Evolutionary conservation across 2,113 vertebrate genomes (phyloP), one percentile per base, ranked within the genome.

Genomic region (Alethe castanea): DNA sequence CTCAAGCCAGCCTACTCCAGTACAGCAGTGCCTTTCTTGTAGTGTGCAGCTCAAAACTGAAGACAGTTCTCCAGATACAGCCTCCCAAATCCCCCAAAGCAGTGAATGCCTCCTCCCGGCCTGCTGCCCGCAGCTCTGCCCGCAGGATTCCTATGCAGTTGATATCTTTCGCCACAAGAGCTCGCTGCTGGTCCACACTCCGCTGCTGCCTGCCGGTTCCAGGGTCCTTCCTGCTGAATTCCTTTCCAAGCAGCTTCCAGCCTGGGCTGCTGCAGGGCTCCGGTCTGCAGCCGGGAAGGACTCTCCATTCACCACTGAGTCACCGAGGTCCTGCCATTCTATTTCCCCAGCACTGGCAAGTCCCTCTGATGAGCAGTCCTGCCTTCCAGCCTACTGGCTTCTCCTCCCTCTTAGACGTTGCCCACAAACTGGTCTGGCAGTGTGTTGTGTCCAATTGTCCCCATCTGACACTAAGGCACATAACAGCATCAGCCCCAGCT

Each of bases 401-500:
- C 47, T 59, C 26, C 70, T 59, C 23, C 29, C 61, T 14, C 24
- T 8, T 3, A 31, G 23, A 38, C 7, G 33, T 1, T 59, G 20
- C 12, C 22, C 31, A 36, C 52, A 54, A 89, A 73, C 12, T 4
- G 35, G 28, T 13, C 24, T 7, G 36, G 29, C 64, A 31, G 15
- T 0, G 4, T 13, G 20, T 9, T 64, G 72, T 59, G 47, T 33
- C 14, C 60, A 25, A 0, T 6, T 0, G 0, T 14, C 29, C 47
- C 25, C 2, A 0, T 29, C 22, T 35, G 48, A 40, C 50, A 44
- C 16, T 12, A n/a, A 33, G 40, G 65, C 23, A 28, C 25, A 40
- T 45, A 69, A 57, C 0, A 61, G 24, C 31, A 91, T 19, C n/a
- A 47, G 42, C 18, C 36, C 29, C 8, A 23, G 19, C 29, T 10